Conservation (phyloP, 2,113 vertebrate genomes). For the Calidris pugnax region DNA sequence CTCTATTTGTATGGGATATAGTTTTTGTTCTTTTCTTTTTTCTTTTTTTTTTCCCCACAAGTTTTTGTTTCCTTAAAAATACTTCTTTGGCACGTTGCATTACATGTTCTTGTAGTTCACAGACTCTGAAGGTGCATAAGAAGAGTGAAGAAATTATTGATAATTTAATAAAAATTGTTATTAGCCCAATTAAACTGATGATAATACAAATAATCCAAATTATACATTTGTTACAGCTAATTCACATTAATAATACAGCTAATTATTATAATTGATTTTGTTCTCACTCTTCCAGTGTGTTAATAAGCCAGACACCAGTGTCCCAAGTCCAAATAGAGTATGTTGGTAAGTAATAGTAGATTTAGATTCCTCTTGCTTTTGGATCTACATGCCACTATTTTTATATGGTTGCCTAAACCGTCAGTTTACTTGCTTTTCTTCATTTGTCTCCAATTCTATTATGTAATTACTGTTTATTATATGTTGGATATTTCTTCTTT, state of each 20-base stretch:
- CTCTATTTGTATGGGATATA: not conserved
- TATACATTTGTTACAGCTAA: not conserved
- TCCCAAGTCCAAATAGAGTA: not conserved
- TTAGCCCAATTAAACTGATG: not conserved
- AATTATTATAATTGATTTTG: not conserved
- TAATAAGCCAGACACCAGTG: not conserved
- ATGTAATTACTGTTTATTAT: not conserved
- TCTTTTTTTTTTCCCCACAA: not conserved
- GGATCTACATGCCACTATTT: accelerated
- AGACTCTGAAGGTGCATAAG: not conserved
- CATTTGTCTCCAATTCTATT: not conserved
- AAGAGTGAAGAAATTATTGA: not conserved
- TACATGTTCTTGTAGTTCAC: not conserved
- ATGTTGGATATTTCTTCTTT: not conserved
- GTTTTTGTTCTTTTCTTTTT: not conserved
- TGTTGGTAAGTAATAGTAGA: not conserved
- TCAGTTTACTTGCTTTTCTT: not conserved
- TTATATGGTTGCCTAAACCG: not conserved
- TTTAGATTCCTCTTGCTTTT: not conserved
- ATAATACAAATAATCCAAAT: not conserved
- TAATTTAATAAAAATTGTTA: not conserved
- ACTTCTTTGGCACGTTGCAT: not conserved
- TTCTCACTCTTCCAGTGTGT: not conserved
- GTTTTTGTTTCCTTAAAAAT: not conserved
- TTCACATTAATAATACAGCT: not conserved